Base-by-base conservation (phyloP, 1,140 invertebrate species). In the Leptonema lineaticorne region DNA sequence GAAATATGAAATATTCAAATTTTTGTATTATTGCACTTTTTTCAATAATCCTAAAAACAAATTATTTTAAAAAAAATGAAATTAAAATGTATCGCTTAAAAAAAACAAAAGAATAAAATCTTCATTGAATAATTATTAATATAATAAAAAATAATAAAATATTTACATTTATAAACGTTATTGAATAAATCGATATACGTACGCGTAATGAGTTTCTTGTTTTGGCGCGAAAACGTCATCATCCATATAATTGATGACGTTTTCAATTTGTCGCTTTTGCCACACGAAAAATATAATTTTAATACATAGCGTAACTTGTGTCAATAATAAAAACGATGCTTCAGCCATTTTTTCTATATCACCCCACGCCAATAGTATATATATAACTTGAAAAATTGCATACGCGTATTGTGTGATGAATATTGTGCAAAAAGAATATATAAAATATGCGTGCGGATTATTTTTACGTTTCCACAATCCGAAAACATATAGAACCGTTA, bases 321-420 rank as follows among this genome's bases (percentile, higher is more conserved):
- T 72, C 4, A 74, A 27, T 9, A 74, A 48, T 6, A 74, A 56
- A 67, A 66, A 74, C 0, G 71, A 69, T n/a, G 68, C 68, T 37
- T 74, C 73, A 0, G 73, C 73, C 18, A 72, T 68, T 60, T 74
- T 72, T 28, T 67, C 63, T 46, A 74, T 68, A 45, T 74, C 71
- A 2, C 70, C 70, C 68, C 60, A 72, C 11, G 62, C 68, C 27
- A 65, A 60, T 1, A 68, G 27, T 63, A 70, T 72, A 27, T 69
- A 69, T 8, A 72, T 69, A 14, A 74, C 67, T 63, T 71, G 69
- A 58, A 48, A 69, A 1, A 68, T 8, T 1, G 68, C 70, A 33
- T 72, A 74, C 7, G 68, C 26, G 56, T 73, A 73, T 64, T 73
- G 71, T 8, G 71, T 70, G 48, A 59, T 58, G 41, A 67, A 64